Conservation (phyloP, 2,113 vertebrate genomes). For the Choloepus hoffmanni region DNA sequence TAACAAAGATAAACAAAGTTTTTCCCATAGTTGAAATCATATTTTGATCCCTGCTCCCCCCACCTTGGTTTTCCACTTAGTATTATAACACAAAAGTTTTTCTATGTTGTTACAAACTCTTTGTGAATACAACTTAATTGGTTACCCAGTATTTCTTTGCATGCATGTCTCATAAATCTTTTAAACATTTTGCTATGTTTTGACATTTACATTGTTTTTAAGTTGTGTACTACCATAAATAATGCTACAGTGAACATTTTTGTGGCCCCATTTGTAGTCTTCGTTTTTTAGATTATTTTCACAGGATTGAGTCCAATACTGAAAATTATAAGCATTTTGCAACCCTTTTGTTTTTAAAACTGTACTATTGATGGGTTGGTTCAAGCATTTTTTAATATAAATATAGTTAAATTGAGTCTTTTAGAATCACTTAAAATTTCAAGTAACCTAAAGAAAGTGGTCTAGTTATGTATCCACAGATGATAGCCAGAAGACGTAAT, state of each 20-base stretch:
- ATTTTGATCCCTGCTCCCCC: not conserved
- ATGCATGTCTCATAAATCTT: not conserved
- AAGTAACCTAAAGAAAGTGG: conserved; percentile 44
- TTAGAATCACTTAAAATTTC: conserved; percentile 49
- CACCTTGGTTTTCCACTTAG: not conserved
- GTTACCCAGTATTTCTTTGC: conserved; percentile 6
- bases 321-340: not conserved
- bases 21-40: not conserved
- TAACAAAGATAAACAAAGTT: not conserved
- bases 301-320: not conserved
- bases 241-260: not conserved
- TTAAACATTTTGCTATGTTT: conserved; percentile 24
- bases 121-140: conserved; percentile 31
- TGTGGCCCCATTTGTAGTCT: not conserved
- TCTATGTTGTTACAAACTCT: not conserved
- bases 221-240: not conserved
- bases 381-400: conserved; percentile 40
- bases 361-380: not conserved
- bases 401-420: conserved; percentile 35
- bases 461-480: not conserved
- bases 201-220: conserved; percentile 8
- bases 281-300: not conserved
- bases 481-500: conserved; percentile 51
- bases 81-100: not conserved
- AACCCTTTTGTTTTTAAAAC: not conserved